Evolutionary conservation across 2,888 invertebrate species (phyloP), one percentile per base, ranked within the genome.

Genomic region (Smittia aterrima): DNA sequence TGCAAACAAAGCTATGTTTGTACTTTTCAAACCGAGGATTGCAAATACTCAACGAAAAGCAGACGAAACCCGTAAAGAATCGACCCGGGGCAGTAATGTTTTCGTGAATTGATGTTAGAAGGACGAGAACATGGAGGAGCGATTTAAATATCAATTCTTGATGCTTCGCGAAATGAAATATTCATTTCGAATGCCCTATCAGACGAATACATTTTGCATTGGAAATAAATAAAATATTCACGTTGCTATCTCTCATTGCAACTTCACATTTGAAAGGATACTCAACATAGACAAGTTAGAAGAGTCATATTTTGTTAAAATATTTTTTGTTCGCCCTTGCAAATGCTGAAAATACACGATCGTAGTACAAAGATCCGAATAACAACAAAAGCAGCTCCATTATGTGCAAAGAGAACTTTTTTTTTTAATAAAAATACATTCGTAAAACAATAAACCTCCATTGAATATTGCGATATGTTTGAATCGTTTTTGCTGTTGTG

Each of bases 181-280:
- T 68, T 40, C 32, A 25, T 24, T 67, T 40, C 40, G 32, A 40
- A 64, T 64, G 64, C 27, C 40, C 40, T 40, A 47, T 40, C 38
- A 47, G n/a, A 68, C 20, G 25, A 22, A 27, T 68, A 47, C 41
- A 68, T 68, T 47, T 68, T 68, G 47, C 22, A 68, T 68, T 47
- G 68, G 47, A 68, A 68, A 68, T 53, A 68, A 68, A 47, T 68
- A 47, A 68, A 68, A 68, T 68, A 68, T 68, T 68, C 25, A 68
- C 24, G 53, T 53, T 47, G n/a, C n/a, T n/a, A n/a, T 24, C 20
- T 68, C 68, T 47, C 53, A 13, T 11, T 32, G 47, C 47, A 47
- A 16, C 3, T 16, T 47, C 47, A 16, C 13, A 16, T 47, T 47
- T 47, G 32, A 32, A 32, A 47, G 47, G 47, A 47, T n/a, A 47